Evolutionary conservation across 2,888 invertebrate genomes (phyloP), one percentile per base, ranked within the genome.

Genomic region (Tetheella fluctuosa): DNA sequence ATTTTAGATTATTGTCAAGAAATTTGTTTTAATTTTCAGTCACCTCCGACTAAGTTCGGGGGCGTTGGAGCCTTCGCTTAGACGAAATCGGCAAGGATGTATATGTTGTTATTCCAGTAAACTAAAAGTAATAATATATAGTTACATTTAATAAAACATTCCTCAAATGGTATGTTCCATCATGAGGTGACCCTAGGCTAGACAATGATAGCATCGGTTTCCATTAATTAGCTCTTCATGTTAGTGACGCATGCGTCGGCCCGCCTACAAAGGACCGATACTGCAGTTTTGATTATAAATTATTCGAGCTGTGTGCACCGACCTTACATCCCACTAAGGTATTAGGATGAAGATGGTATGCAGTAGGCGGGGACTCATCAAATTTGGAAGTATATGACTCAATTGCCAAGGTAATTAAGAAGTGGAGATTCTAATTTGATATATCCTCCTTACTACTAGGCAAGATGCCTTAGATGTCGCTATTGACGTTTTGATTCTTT

Each of bases 261-360:
- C 64, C 73, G 71, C 76, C 76, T 68, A 77, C 79, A 67, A 71
- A 73, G 68, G 57, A 64, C 64, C 63, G 57, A 48, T 67, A 62
- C 60, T 63, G 65, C 69, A 68, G 62, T 66, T 70, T 70, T 64
- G 61, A 64, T 73, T 69, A 69, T 67, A 71, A 71, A 70, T 63
- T 56, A 56, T 57, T 34, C 25, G 23, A 13, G 10, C 13, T 23
- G 63, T 73, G 62, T 61, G 69, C 69, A 69, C 61, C 64, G 75
- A 71, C 84, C 79, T 80, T 65, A 74, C 65, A 60, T 67, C 76
- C 76, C 68, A 72, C 69, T 73, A 66, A 64, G 65, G 74, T 63
- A 61, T 65, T 64, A 58, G 59, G 59, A 61, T 70, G 67, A 67
- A 69, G 58, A 67, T 65, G 70, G 72, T 66, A 70, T 73, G 68